Percentiles rank a stretch among this genome's conserved stretches.
phyloP scores from a whole-genome alignment of 2,888 invertebrate genomes.

The Diloba caeruleocephala region DNA sequence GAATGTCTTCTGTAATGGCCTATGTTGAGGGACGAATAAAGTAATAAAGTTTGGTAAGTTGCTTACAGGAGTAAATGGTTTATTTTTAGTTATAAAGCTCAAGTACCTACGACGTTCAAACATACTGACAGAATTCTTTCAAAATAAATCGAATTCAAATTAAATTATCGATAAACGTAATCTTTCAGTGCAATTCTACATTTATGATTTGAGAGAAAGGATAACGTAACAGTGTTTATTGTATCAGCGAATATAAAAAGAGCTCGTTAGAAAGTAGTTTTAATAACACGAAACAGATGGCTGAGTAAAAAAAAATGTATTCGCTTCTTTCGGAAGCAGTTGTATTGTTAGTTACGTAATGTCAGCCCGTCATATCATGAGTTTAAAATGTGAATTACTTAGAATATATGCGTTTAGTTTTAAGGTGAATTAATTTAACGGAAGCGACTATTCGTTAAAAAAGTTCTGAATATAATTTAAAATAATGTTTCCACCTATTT shows the following conservation, averaged over 20 bases:
- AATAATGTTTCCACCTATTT: too few species aligned
- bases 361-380: constrained; percentile 12
- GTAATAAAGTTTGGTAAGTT: too few species aligned
- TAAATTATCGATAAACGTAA: constrained; percentile 12
- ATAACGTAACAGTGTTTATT: constrained; percentile 4
- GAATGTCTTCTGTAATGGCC: background rate
- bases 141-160: background rate
- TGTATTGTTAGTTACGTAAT: constrained; percentile 34
- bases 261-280: constrained; percentile 48
- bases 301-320: constrained; percentile 14
- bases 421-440: too few species aligned
- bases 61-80: too few species aligned
- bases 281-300: constrained; percentile 17
- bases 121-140: too few species aligned
- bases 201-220: constrained; percentile 12
- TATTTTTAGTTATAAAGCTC: too few species aligned
- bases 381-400: constrained; percentile 7
- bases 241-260: constrained; percentile 6
- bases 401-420: background rate
- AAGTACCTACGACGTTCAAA: too few species aligned
- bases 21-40: background rate
- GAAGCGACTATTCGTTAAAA: too few species aligned
- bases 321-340: constrained; percentile 21
- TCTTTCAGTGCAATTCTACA: constrained; percentile 4
- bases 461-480: too few species aligned